phyloP scores from a whole-genome alignment of 2,113 vertebrate genomes.

The Empidonax traillii region DNA sequence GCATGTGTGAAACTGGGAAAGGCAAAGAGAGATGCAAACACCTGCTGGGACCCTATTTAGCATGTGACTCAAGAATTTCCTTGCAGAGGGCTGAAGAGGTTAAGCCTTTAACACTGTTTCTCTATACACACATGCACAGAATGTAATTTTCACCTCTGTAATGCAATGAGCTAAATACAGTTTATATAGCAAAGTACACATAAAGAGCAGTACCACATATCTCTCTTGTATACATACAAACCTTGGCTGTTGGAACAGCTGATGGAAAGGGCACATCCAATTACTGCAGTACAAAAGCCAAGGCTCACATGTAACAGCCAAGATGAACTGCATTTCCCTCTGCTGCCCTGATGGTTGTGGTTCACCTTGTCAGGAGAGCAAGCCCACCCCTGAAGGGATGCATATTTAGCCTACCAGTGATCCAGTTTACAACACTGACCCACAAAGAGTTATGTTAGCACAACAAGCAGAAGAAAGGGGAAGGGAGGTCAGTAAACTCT shows the following conservation, averaged over 20 bases:
- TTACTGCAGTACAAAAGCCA: not conserved
- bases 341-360: not conserved
- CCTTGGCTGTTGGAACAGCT: not conserved
- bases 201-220: not conserved
- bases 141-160: not conserved
- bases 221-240: not conserved
- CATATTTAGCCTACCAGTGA: not conserved
- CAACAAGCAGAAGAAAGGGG: not conserved
- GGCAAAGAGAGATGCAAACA: not conserved
- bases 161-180: not conserved
- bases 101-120: not conserved
- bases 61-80: constrained; percentile 42
- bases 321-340: not conserved
- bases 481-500: not conserved
- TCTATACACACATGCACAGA: not conserved
- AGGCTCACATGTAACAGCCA: not conserved
- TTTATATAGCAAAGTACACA: not conserved
- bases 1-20: not conserved
- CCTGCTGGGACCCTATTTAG: constrained; percentile 33
- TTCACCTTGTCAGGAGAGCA: not conserved
- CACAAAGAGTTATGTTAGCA: not conserved
- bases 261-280: not conserved
- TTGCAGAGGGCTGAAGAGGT: not conserved
- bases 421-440: not conserved
- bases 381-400: not conserved